Conservation (phyloP, 2,113 vertebrate species). For the Varanus salvator region DNA sequence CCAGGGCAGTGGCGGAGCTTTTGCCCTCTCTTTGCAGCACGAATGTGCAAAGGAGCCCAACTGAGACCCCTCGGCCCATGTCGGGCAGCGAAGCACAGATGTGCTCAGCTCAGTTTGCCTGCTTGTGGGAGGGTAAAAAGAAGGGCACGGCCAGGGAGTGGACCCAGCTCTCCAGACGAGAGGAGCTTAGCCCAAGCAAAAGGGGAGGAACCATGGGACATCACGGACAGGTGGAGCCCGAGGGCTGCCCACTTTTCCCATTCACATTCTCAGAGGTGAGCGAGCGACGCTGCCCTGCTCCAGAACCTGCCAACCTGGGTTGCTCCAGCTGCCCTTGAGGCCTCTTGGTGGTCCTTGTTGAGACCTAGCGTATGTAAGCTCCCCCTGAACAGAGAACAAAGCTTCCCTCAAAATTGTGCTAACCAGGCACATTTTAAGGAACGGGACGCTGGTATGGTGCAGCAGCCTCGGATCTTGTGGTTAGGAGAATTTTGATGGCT, state of each 20-base stretch:
- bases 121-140: slow-evolving; percentile 45
- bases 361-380: neutral
- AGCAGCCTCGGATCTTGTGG: neutral
- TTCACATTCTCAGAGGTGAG: neutral
- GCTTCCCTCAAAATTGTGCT: neutral
- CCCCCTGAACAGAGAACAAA: neutral
- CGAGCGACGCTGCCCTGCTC: neutral
- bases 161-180: neutral
- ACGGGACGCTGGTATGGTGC: neutral
- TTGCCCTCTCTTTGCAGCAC: slow-evolving; percentile 21
- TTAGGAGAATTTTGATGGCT: neutral
- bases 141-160: slow-evolving; percentile 37
- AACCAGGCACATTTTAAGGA: neutral
- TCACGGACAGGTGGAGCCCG: too few species aligned
- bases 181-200: neutral
- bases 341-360: neutral
- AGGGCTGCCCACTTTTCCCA: too few species aligned
- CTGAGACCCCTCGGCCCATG: slow-evolving; percentile 30
- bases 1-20: neutral
- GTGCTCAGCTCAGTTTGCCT: slow-evolving; percentile 54
- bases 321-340: neutral
- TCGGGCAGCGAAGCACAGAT: slow-evolving; percentile 37
- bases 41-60: slow-evolving; percentile 54
- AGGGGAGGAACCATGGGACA: too few species aligned
- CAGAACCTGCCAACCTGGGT: neutral